Percentiles rank a stretch among this genome's conserved stretches.
phyloP scores from a whole-genome alignment of 2,113 vertebrate genomes.

The Patagioenas fasciata region DNA sequence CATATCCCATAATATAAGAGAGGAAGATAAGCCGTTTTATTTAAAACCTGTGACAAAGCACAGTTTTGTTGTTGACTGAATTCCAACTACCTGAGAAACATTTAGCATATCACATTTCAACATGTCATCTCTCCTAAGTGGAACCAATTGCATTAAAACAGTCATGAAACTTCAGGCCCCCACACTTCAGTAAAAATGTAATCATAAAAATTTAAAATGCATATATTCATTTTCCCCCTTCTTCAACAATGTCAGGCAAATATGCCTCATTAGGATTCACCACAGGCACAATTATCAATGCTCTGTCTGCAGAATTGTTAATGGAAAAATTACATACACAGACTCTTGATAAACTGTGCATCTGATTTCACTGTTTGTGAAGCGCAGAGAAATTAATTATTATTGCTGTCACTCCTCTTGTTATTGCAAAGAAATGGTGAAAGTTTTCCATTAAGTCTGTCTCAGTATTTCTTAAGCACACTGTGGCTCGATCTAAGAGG shows the following conservation, averaged over 20 bases:
- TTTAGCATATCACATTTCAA: conserved; percentile 62
- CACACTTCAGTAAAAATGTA: conserved; percentile 62
- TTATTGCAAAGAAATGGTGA: not conserved
- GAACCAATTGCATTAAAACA: conserved; percentile 72
- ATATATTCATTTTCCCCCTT: conserved; percentile 64
- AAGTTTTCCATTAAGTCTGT: not conserved
- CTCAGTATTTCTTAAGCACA: not conserved
- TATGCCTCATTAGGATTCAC: conserved; percentile 50
- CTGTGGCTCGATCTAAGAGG: not conserved
- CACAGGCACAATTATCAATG: conserved; percentile 63
- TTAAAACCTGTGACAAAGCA: conserved; percentile 53
- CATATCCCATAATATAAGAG: conserved; percentile 1
- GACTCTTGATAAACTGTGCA: conserved; percentile 53
- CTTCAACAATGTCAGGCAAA: conserved; percentile 59
- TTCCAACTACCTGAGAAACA: conserved; percentile 68
- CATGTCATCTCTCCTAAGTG: conserved; percentile 64
- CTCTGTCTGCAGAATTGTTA: conserved; percentile 65
- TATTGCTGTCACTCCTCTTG: conserved; percentile 18
- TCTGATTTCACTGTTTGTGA: conserved; percentile 67
- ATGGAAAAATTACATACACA: conserved; percentile 72
- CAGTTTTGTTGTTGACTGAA: conserved; percentile 61
- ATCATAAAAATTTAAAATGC: conserved; percentile 73
- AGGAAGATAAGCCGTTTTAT: conserved; percentile 24
- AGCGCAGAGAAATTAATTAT: conserved; percentile 39
- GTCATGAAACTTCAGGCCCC: conserved; percentile 50